phyloP scores from a whole-genome alignment of 2,113 vertebrate genomes.

The Falcunculus frontatus region DNA sequence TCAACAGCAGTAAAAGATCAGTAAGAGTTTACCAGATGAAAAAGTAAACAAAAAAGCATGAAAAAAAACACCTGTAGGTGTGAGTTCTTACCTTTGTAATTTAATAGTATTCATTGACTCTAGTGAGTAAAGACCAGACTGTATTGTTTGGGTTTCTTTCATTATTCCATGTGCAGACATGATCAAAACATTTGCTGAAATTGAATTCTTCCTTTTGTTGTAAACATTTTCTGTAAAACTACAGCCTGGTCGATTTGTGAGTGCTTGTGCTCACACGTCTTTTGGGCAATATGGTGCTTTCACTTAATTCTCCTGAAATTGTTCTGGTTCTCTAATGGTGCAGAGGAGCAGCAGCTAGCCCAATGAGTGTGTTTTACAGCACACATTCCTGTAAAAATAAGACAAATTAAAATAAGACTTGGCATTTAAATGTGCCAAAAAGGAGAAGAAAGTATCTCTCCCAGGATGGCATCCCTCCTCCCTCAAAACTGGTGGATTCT shows the following conservation, averaged over 20 bases:
- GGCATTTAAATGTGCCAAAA: not conserved
- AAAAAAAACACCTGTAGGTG: not conserved
- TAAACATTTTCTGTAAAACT: not conserved
- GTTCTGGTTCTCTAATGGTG: not conserved
- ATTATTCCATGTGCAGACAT: not conserved
- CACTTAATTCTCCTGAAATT: not conserved
- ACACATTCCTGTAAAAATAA: not conserved
- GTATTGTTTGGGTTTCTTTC: not conserved
- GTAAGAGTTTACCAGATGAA: not conserved
- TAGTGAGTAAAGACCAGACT: not conserved
- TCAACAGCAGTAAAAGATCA: not conserved
- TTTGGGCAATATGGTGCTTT: not conserved
- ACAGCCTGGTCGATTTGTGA: not conserved
- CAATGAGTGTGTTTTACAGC: not conserved
- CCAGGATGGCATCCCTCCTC: not conserved
- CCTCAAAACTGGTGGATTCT: not conserved
- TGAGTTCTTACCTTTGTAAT: not conserved
- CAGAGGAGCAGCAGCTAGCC: not conserved
- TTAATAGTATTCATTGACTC: not conserved
- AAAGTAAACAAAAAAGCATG: not conserved
- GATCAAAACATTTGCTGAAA: conserved; percentile 18
- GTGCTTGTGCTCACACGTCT: not conserved
- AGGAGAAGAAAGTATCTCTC: not conserved
- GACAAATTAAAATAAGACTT: not conserved
- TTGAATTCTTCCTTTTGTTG: not conserved